Base-by-base conservation (phyloP, 2,113 vertebrate genomes). In the Ammospiza nelsoni region DNA sequence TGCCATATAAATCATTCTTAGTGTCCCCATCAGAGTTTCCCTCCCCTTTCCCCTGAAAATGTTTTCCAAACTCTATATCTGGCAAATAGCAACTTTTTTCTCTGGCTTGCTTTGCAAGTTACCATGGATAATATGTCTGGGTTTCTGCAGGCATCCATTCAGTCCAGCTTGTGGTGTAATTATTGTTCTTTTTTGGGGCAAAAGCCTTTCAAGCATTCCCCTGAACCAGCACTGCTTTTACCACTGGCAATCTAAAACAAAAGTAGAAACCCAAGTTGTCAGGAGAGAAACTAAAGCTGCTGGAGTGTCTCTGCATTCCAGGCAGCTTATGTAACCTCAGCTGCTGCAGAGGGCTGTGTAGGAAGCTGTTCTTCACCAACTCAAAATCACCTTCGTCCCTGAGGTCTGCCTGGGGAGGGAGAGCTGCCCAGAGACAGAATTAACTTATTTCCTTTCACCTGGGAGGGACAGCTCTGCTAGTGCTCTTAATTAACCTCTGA, bases 321-420 rank as follows among this genome's bases (percentile, higher is more conserved):
- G 90, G 95, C 88, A 79, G 93, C 87, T 95, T 96, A 81, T 92
- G 92, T 95, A 67, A 97, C 43, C 90, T 92, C 83, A 93, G 88
- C 95, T 95, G 85, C 83, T 87, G 93, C 94, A 94, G 86, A 48
- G 27, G 83, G 92, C 80, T 27, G 4, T 77, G 82, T 7, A 43
- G 9, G 18, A 65, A 93, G 29, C 72, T 88, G 55, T 83, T 96
- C 71, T 57, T 84, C 75, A 65, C 66, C 79, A 67, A 0, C 48
- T 84, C 24, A 18, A 4, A 5, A 9, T 67, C 78, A 33, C 89
- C 65, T 75, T 48, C 29, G 66, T 46, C 48, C 11, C 62, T 63
- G 21, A 13, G 21, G 9, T 39, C 79, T 93, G 63, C 17, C 2
- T 41, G 41, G 76, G 46, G 57, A 84, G 65, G 49, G 48, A 84